These are phyloP conservation scores for Otolemur garnettii DNA, from an alignment of 2,113 vertebrate species.

Conservation along the genomic window DNA sequence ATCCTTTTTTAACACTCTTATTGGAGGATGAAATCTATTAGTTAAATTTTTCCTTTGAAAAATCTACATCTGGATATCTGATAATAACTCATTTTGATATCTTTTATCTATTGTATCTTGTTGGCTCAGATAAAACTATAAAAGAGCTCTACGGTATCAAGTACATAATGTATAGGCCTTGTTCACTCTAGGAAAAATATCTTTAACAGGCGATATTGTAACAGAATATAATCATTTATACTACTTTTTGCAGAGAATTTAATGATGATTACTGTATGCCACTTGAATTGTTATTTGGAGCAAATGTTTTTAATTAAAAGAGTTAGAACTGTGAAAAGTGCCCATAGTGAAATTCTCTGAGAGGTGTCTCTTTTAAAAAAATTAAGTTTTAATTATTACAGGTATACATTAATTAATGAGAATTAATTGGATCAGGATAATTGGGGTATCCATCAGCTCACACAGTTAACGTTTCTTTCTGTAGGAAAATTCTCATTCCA, in stretches of 20 bases:
- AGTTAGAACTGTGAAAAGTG: constrained; percentile 37
- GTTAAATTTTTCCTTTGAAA: constrained; percentile 43
- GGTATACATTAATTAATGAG: too few relatives aligned
- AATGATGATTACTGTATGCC: constrained; percentile 10
- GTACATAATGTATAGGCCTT: neutral
- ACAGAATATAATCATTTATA: neutral
- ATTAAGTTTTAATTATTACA: too few relatives aligned
- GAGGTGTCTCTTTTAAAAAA: too few relatives aligned
- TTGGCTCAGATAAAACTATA: constrained; percentile 40
- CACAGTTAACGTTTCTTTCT: too few relatives aligned
- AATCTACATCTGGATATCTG: neutral
- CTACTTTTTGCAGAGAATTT: neutral
- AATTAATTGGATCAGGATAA: too few relatives aligned
- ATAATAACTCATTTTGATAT: constrained; percentile 18
- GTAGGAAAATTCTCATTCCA: too few relatives aligned
- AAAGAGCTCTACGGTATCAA: constrained; percentile 17
- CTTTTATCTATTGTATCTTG: neutral
- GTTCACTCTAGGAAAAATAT: neutral
- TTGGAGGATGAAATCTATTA: neutral
- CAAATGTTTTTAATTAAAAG: constrained; percentile 36
- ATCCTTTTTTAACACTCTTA: neutral
- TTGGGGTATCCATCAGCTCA: too few relatives aligned
- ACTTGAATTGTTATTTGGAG: neutral
- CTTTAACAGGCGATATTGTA: neutral
- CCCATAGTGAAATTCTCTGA: neutral